Conservation (phyloP, 2,113 vertebrate species). For the Salvelinus fontinalis region DNA sequence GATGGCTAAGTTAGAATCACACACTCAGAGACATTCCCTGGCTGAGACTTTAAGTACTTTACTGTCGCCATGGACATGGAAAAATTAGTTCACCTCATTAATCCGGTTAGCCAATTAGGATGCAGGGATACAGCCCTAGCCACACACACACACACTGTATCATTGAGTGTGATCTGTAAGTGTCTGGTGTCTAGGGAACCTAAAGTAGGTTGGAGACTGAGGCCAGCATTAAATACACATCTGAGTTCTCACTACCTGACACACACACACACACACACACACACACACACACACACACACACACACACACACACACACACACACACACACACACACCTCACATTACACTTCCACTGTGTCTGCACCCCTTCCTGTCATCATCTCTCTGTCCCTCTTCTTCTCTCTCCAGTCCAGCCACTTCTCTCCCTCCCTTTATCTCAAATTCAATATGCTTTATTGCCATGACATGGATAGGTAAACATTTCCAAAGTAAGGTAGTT, state of each 20-base stretch:
- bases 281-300: neutral
- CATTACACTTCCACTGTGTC: constrained; percentile 19
- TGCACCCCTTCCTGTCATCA: constrained; percentile 1
- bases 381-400: neutral
- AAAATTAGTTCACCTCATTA: constrained; percentile 67
- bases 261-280: constrained; percentile 13
- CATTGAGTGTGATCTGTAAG: constrained; percentile 11
- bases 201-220: constrained; percentile 54
- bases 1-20: neutral
- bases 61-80: neutral
- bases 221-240: constrained; percentile 61
- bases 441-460: neutral
- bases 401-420: neutral
- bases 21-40: constrained; percentile 2
- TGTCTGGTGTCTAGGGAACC: constrained; percentile 43
- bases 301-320: neutral
- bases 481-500: no score
- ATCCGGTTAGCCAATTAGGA: constrained; percentile 73
- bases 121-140: constrained; percentile 25
- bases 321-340: constrained; percentile 13
- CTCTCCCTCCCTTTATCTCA: constrained; percentile 45
- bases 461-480: no score
- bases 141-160: constrained; percentile 4
- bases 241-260: constrained; percentile 27
- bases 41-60: neutral